Evolutionary conservation across 2,888 invertebrate species (phyloP).

Genomic region (Odontocerum albicorne): DNA sequence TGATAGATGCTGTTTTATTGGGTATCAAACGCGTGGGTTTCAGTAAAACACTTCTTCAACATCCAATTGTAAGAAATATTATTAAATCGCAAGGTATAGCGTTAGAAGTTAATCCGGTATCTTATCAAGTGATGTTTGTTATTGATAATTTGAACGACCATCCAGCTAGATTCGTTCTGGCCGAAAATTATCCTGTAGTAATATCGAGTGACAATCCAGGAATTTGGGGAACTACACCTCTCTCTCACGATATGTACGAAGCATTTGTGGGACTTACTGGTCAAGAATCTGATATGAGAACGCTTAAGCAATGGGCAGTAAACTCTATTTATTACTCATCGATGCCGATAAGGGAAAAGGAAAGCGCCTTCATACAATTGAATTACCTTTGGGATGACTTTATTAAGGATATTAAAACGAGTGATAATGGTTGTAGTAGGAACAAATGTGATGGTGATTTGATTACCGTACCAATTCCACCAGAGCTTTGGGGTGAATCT

Average conservation of each 20-base stretch:
- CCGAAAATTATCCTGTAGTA: constrained; percentile 70
- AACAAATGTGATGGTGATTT: too few relatives aligned
- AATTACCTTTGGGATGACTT: too few relatives aligned
- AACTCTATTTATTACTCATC: constrained; percentile 75
- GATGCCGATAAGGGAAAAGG: not conserved
- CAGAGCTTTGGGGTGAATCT: too few relatives aligned
- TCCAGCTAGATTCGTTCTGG: constrained; percentile 65
- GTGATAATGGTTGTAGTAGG: too few relatives aligned
- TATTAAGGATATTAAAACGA: too few relatives aligned
- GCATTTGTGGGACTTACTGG: constrained; percentile 77
- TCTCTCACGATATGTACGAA: constrained; percentile 78
- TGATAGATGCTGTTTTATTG: constrained; percentile 76
- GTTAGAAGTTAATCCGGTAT: constrained; percentile 77
- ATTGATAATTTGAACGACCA: constrained; percentile 76
- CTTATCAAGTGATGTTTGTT: constrained; percentile 72
- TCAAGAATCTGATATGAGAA: constrained; percentile 63
- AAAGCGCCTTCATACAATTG: too few relatives aligned
- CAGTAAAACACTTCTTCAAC: constrained; percentile 72
- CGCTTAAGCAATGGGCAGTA: constrained; percentile 71
- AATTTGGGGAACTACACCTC: constrained; percentile 70
- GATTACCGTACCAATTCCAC: too few relatives aligned
- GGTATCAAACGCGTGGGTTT: constrained; percentile 78
- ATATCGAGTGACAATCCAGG: constrained; percentile 80
- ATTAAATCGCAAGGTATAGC: constrained; percentile 63
- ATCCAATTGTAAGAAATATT: constrained; percentile 65